phyloP scores from a whole-genome alignment of 1,140 invertebrate genomes.

The Diabrotica undecimpunctata region DNA sequence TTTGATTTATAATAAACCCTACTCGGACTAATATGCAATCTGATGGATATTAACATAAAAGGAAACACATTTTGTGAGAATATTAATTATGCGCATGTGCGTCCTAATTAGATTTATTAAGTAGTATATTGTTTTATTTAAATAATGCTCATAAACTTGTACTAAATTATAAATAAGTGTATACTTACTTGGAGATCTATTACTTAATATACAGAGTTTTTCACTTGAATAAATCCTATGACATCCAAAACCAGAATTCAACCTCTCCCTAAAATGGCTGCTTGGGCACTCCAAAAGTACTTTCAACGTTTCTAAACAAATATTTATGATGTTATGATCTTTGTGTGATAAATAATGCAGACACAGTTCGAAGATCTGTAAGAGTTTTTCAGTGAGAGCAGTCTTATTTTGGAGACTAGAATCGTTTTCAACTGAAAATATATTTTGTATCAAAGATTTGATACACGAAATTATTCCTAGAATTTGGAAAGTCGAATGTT shows the following conservation, averaged over 20 bases:
- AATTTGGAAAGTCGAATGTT: constrained; percentile 50
- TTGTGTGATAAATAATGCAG: constrained; percentile 63
- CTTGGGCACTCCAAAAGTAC: constrained; percentile 67
- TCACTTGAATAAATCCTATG: constrained; percentile 47
- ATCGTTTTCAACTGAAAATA: constrained; percentile 30
- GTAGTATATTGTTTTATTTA: no score
- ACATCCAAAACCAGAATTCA: constrained; percentile 58
- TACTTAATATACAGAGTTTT: constrained; percentile 44
- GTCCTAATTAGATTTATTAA: no score
- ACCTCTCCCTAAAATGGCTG: constrained; percentile 55
- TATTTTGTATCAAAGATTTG: constrained; percentile 58
- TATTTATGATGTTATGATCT: constrained; percentile 83
- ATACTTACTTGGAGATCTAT: constrained; percentile 53
- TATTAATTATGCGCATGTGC: no score
- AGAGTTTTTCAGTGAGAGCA: constrained; percentile 28
- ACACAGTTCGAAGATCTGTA: constrained; percentile 74
- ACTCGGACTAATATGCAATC: no score
- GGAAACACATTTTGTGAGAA: no score
- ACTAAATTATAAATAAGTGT: constrained; percentile 10
- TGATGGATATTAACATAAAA: no score
- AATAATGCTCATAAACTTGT: no score
- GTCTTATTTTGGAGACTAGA: constrained; percentile 18
- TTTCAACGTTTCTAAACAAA: constrained; percentile 75
- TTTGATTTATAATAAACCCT: no score
- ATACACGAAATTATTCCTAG: constrained; percentile 62